Base-by-base conservation (phyloP, 2,888 invertebrate genomes). In the Drosophila parthenogenetica region DNA sequence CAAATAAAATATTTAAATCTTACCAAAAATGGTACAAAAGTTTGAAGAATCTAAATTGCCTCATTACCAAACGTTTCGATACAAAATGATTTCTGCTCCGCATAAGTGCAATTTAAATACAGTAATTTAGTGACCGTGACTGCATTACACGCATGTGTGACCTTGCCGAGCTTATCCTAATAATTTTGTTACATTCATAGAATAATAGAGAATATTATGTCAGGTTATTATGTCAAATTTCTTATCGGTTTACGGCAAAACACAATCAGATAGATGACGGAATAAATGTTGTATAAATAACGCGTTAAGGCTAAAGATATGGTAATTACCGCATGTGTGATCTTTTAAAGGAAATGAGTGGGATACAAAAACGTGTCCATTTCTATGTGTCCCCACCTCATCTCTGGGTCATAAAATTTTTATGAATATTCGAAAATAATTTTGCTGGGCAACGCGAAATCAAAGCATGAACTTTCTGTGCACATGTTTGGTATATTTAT, bases 391-490 rank as follows among this genome's bases (percentile, higher is more conserved):
- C 29, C 46, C 22, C 48, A 35, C 48, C 39, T 14, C 54, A 17
- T 37, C 40, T 58, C 2, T 46, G 19, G 54, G 53, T 64, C 42
- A 51, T 48, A 54, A 59, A 68, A 63, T 63, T 45, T 60, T 61
- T 68, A 73, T 78, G 62, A 79, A 68, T 65, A 71, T 72, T 75
- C 61, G 14, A 55, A 57, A 53, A 68, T 65, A 68, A 62, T 75
- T 29, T 64, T 53, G 61, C 37, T 58, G 37, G 39, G 77, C 57
- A 62, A 55, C 67, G 63, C 43, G 40, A 59, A 83, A 64, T 60
- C 73, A 79, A 64, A 42, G 68, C 69, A 53, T 25, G 22, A 67
- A 71, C 37, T 81, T 70, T 48, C 43, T 46, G 5, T 54, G 67
- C 67, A 78, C 69, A 78, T 78, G 78, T 77, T 68, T 32, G 37